phyloP scores from a whole-genome alignment of 2,888 invertebrate species.

The Nymphalis polychloros region DNA sequence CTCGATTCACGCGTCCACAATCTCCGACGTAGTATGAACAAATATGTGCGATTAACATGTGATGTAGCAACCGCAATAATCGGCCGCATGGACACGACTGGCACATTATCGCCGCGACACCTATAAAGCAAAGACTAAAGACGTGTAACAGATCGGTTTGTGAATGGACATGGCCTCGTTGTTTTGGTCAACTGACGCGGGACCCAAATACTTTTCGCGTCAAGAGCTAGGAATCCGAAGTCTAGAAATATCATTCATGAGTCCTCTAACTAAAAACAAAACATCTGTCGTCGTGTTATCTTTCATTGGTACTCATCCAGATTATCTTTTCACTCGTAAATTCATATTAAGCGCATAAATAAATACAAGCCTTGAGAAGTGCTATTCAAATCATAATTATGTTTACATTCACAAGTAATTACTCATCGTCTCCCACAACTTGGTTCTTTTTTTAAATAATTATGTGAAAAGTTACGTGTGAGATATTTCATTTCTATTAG shows the following conservation, averaged over 20 bases:
- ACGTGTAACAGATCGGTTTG: slow-evolving; percentile 48
- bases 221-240: slow-evolving; percentile 41
- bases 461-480: slow-evolving; percentile 40
- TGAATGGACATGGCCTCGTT: slow-evolving; percentile 67
- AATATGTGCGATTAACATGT: slow-evolving; percentile 33
- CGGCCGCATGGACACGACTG: slow-evolving; percentile 77
- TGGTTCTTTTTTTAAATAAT: slow-evolving; percentile 37
- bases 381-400: slow-evolving; percentile 39
- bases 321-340: slow-evolving; percentile 41
- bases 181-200: slow-evolving; percentile 71
- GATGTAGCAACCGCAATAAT: slow-evolving; percentile 72
- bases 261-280: slow-evolving; percentile 38
- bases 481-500: slow-evolving; percentile 34
- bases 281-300: slow-evolving; percentile 35
- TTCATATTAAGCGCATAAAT: slow-evolving; percentile 20
- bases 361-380: slow-evolving; percentile 37
- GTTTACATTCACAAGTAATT: slow-evolving; percentile 41
- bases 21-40: slow-evolving; percentile 38
- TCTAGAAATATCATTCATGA: slow-evolving; percentile 36
- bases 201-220: slow-evolving; percentile 61
- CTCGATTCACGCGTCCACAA: slow-evolving; percentile 40
- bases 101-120: slow-evolving; percentile 73
- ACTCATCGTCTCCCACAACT: slow-evolving; percentile 24
- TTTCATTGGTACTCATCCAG: slow-evolving; percentile 30
- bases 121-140: slow-evolving; percentile 67